Evolutionary conservation across 2,113 vertebrate genomes (phyloP).

Genomic region (Chamaetylas fuelleborni): DNA sequence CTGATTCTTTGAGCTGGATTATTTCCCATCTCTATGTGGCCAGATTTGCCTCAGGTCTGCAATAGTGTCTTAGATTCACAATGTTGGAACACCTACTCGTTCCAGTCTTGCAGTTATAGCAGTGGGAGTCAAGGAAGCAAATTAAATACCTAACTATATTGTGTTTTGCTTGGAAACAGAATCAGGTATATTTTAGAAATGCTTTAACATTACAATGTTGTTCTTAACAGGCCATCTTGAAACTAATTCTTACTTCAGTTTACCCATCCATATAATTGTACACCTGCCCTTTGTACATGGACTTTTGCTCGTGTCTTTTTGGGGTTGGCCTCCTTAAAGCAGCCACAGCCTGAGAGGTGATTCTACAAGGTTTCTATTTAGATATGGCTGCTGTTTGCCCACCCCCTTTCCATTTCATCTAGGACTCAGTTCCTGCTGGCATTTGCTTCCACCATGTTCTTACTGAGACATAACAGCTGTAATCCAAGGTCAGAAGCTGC

Average conservation of each 20-base stretch:
- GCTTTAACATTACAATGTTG: background rate
- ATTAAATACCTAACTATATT: background rate
- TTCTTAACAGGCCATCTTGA: background rate
- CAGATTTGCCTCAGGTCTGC: background rate
- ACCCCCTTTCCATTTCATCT: background rate
- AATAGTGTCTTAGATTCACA: background rate
- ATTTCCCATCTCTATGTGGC: background rate
- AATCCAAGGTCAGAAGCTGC: background rate
- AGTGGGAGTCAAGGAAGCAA: background rate
- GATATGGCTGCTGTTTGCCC: background rate
- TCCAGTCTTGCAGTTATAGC: background rate
- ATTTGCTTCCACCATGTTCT: background rate
- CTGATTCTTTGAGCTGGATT: background rate
- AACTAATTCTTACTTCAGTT: background rate
- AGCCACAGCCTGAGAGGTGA: background rate
- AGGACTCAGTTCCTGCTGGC: background rate
- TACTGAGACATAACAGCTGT: background rate
- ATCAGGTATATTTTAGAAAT: background rate
- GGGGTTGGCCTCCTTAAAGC: background rate
- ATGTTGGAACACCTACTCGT: background rate
- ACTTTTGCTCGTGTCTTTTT: background rate
- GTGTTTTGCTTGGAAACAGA: background rate
- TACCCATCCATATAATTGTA: background rate
- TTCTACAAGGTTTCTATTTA: fast-evolving
- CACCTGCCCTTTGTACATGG: background rate